A percentile compares a stretch with the other conserved stretches of the same genome.
Evolutionary conservation across 1,140 invertebrate species (phyloP).

Genomic region (Hestina assimilis): DNA sequence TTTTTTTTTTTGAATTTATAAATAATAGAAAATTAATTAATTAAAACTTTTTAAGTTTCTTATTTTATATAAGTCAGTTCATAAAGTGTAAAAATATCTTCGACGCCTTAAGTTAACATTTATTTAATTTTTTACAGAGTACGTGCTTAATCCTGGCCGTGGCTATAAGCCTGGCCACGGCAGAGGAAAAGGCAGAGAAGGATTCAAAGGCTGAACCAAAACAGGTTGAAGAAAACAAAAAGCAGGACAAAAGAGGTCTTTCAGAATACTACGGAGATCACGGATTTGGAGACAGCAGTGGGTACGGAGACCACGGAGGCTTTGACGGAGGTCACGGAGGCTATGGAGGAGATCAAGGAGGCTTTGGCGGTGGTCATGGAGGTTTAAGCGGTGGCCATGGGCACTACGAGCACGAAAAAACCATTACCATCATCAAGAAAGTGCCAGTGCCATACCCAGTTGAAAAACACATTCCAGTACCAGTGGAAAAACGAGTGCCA

Average conservation of each 20-base stretch:
- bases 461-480: slow-evolving; percentile 79
- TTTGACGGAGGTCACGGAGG: slow-evolving; percentile 48
- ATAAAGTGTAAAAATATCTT: no score
- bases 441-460: slow-evolving; percentile 82
- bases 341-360: slow-evolving; percentile 38
- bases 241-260: slow-evolving; percentile 83
- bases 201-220: slow-evolving; percentile 74
- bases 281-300: slow-evolving; percentile 39
- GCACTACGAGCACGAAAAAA: slow-evolving; percentile 79
- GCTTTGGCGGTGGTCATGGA: slow-evolving; percentile 45
- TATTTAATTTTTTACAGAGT: slow-evolving; percentile 55
- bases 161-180: slow-evolving; percentile 74
- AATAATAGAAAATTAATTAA: no score
- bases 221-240: slow-evolving; percentile 76
- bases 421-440: slow-evolving; percentile 87
- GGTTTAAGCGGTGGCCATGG: slow-evolving; percentile 35
- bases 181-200: slow-evolving; percentile 78
- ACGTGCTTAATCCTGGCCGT: slow-evolving; percentile 74
- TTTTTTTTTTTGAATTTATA: slow-evolving; percentile 6
- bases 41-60: no score
- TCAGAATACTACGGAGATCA: slow-evolving; percentile 77
- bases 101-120: not conserved
- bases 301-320: slow-evolving; percentile 39
- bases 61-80: no score
- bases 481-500: slow-evolving; percentile 80